Percentiles rank a stretch among this genome's conserved stretches.
Evolutionary conservation across 1,140 invertebrate species (phyloP).

Genomic region (Eumeta japonica): DNA sequence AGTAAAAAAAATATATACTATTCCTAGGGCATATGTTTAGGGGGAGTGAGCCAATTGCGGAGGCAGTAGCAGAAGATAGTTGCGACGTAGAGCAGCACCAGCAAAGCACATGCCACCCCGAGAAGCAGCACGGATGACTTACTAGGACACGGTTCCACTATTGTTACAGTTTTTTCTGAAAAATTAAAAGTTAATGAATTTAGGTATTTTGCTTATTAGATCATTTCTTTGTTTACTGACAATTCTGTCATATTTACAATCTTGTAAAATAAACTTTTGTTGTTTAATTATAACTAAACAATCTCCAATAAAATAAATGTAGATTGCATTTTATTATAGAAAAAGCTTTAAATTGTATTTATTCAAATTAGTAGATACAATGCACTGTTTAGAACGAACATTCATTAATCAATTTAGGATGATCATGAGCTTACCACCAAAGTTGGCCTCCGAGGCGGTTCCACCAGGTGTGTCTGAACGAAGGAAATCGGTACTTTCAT

Average conservation of each 20-base stretch:
- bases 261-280: too few relatives aligned
- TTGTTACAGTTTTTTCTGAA: constrained; percentile 82
- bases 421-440: constrained; percentile 68
- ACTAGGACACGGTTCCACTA: constrained; percentile 85
- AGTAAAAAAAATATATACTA: background rate
- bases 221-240: constrained; percentile 1
- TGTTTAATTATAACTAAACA: too few relatives aligned
- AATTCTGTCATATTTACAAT: background rate
- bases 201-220: constrained; percentile 1
- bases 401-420: constrained; percentile 2
- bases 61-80: constrained; percentile 89
- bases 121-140: constrained; percentile 85
- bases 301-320: too few relatives aligned
- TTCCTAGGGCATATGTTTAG: constrained; percentile 72
- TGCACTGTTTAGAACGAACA: constrained; percentile 5
- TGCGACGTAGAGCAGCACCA: constrained; percentile 86
- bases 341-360: constrained; percentile 1
- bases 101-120: constrained; percentile 83
- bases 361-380: constrained; percentile 5
- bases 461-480: constrained; percentile 66
- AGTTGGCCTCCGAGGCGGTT: constrained; percentile 68
- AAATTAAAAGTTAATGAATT: constrained; percentile 22
- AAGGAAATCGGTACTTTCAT: constrained; percentile 78
- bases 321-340: too few relatives aligned
- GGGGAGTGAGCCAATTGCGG: constrained; percentile 83